Conservation (phyloP, 2,888 invertebrate species). For the Dorcus hopei region DNA sequence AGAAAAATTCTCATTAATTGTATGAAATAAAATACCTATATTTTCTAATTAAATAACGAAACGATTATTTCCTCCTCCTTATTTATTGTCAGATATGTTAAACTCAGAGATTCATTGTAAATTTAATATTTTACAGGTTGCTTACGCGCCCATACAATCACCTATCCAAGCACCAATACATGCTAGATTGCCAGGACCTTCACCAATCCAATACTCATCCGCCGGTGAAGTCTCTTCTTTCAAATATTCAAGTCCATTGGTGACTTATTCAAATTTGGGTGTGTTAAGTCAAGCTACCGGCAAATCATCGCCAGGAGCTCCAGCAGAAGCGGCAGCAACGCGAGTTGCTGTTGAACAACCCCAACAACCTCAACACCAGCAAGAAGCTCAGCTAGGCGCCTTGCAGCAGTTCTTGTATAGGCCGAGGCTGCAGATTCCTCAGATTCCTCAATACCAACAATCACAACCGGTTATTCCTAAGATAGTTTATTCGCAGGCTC, state of each 20-base stretch:
- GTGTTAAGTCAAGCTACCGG: conserved; percentile 39
- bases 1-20: too few relatives aligned
- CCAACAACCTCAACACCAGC: conserved; percentile 14
- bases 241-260: conserved; percentile 45
- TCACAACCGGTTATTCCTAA: conserved; percentile 16
- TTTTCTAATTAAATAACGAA: too few relatives aligned
- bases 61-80: too few relatives aligned
- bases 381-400: conserved; percentile 11
- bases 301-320: conserved; percentile 24
- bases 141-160: conserved; percentile 21
- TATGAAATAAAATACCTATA: too few relatives aligned
- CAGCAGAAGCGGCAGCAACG: conserved; percentile 13
- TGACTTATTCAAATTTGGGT: conserved; percentile 44
- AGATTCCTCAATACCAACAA: conserved; percentile 8
- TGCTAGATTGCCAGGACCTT: conserved; percentile 14
- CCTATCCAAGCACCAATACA: conserved; percentile 20
- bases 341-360: conserved; percentile 12
- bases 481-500: conserved; percentile 24
- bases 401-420: conserved; percentile 14
- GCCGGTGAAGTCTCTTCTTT: conserved; percentile 47
- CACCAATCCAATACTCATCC: conserved; percentile 37
- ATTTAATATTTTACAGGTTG: conserved; percentile 12
- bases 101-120: not conserved
- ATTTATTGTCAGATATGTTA: not conserved
- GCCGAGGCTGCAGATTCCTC: conserved; percentile 10